Evolutionary conservation across 2,797 vertebrate genomes (phyloP), one percentile per base, ranked within the genome.

Genomic region (Balearica regulorum): DNA sequence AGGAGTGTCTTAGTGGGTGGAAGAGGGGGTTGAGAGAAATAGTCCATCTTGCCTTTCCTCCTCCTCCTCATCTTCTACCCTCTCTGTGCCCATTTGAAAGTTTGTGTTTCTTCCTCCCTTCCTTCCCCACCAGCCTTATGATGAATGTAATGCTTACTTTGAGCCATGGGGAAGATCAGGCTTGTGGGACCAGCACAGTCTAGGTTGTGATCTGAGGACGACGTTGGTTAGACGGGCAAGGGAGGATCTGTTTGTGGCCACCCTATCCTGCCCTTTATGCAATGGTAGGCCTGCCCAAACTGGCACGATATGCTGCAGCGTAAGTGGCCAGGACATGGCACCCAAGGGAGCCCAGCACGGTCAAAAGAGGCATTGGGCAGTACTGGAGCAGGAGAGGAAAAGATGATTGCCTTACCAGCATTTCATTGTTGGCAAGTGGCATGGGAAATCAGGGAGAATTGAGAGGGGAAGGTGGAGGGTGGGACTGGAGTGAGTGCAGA

Each of bases 261-360:
- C 16, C 43, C 66, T 66, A 48, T 31, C 29, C 26, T 72, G 83
- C 16, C 29, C 22, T 78, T 83, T 46, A 33, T 35, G 49, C 26
- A 25, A 41, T 11, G 43, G 35, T 14, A 39, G 41, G 29, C 48
- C n/a, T 35, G 28, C 20, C 65, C 41, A 49, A n/a, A 20, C 53
- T 44, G 35, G 9, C 0, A 1, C 0, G 7, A 12, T 54, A 7
- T 5, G 33, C 53, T n/a, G 17, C 39, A 28, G 18, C 4, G 0
- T 29, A 28, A 43, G 53, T 35, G 46, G 29, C n/a, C 0, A 2
- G 58, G 14, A 83, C 11, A 1, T 35, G 16, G n/a, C 81, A 76
- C 12, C 18, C 19, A 29, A 29, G 12, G 72, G 55, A 73, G 43
- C 11, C 43, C 49, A 53, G 31, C 13, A 6, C 17, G 14, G 49